These are phyloP conservation scores for Heterohyrax brucei DNA, from an alignment of 2,797 vertebrate genomes.

Conservation along the genomic window DNA sequence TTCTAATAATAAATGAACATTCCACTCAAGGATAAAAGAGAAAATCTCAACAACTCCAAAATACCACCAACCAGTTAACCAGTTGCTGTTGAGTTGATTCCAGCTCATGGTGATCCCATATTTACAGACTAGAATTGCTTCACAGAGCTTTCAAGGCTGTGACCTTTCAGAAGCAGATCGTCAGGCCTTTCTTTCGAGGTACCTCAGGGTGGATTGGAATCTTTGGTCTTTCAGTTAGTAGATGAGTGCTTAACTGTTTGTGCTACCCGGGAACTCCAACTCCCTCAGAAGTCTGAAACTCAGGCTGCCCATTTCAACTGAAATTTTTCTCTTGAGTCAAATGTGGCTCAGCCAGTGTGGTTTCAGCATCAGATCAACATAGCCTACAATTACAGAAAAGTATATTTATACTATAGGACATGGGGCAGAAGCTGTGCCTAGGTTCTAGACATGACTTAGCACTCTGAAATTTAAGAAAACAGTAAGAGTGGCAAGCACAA, in stretches of 20 bases:
- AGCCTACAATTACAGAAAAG: conserved; percentile 63
- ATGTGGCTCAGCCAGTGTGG: conserved; percentile 17
- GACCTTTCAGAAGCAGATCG: not conserved
- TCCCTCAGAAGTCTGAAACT: conserved; percentile 1
- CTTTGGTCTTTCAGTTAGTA: not conserved
- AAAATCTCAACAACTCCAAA: conserved; percentile 32
- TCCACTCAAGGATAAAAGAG: conserved; percentile 56
- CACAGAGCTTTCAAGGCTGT: not conserved
- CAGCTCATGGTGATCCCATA: not conserved
- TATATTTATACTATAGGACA: conserved; percentile 30
- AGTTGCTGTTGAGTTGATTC: not conserved
- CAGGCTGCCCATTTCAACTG: conserved; percentile 13
- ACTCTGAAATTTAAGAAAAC: conserved; percentile 59
- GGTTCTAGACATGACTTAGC: conserved; percentile 28
- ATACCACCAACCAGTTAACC: not conserved
- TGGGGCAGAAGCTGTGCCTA: conserved; percentile 33
- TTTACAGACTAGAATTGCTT: not conserved
- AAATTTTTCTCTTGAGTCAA: conserved; percentile 64
- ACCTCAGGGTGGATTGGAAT: not conserved
- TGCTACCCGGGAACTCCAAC: not conserved
- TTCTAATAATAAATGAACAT: conserved; percentile 51
- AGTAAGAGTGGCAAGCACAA: not conserved
- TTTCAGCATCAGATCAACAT: conserved; percentile 22
- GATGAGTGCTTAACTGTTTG: not conserved
- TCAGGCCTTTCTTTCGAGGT: not conserved